Evolutionary conservation across 2,797 vertebrate genomes (phyloP), one percentile per base, ranked within the genome.

Genomic region (Sebastolobus alascanus): DNA sequence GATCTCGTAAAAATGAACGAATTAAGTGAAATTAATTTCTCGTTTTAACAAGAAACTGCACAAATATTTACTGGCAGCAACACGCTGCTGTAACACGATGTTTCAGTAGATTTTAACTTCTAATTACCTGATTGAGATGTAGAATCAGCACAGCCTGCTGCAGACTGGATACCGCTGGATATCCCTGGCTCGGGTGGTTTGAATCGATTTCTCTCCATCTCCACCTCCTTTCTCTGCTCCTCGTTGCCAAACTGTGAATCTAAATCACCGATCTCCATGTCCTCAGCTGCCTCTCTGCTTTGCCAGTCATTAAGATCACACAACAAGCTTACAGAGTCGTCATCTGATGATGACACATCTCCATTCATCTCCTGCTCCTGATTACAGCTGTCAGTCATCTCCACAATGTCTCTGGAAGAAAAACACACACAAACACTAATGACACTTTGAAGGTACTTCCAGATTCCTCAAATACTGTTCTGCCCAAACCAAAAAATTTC

Each of bases 241-340:
- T 66, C 74, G 13, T 25, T 74, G 13, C 16, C 59, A 55, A 7
- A 13, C 33, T 74, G 31, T 65, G 71, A 55, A 55, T 18, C 9
- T 13, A 54, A 58, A 66, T 65, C 12, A 7, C 14, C 12, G 4
- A 18, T 43, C 25, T 70, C 33, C 13, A 33, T 37, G 9, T 75
- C 46, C 60, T 67, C 43, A 11, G 31, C 20, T 35, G 3, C 12
- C 12, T 7, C 27, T 33, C 27, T 72, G 16, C 10, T 82, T 29
- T 50, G 61, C 4, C 20, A 22, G 18, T 4, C 5, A 56, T 63
- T 29, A 11, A 70, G 7, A 64, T 73, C 35, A 40, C 31, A 8
- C 74, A 93, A 71, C 74, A 93, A 50, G 67, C 89, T 91, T 2
- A 83, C 1, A 22, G 87, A 90, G 60, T 87, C 81, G 25, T 85